phyloP scores from a whole-genome alignment of 1,140 invertebrate genomes.

The Leptonema lineaticorne region DNA sequence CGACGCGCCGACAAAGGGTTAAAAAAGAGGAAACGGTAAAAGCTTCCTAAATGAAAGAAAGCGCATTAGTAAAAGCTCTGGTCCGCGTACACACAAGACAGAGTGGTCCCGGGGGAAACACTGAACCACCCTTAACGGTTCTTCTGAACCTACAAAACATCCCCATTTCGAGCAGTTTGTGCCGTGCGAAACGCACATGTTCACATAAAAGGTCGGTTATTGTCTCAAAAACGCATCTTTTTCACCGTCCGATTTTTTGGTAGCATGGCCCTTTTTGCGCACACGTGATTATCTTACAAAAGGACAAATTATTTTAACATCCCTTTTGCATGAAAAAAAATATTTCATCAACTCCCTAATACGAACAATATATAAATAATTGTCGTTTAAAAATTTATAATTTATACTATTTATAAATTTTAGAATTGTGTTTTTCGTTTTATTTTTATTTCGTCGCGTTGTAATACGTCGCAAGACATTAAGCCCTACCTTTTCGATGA shows the following conservation, averaged over 20 bases:
- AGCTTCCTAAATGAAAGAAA: conserved; percentile 12
- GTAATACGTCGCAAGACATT: conserved; percentile 5
- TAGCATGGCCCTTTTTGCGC: neutral
- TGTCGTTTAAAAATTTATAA: no score
- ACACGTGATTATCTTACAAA: conserved; percentile 20
- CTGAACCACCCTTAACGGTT: neutral
- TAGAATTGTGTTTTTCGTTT: no score
- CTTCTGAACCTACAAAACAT: no score
- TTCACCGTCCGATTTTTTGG: conserved; percentile 13
- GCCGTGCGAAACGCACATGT: conserved; percentile 13
- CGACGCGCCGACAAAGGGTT: neutral
- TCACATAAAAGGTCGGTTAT: conserved; percentile 28
- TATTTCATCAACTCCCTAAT: no score
- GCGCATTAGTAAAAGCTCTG: conserved; percentile 9
- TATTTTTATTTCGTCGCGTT: neutral
- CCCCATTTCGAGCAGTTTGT: no score
- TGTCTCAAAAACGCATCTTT: conserved; percentile 23
- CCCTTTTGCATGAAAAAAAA: no score
- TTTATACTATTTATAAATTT: no score
- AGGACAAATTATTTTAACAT: neutral
- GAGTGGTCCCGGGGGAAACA: conserved; percentile 4
- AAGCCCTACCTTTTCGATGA: conserved; percentile 10
- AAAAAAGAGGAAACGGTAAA: conserved; percentile 10
- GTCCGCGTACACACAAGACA: neutral
- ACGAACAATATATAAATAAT: no score